These are phyloP conservation scores for Littorina saxatilis DNA, from an alignment of 1,140 invertebrate genomes.

Conservation along the genomic window DNA sequence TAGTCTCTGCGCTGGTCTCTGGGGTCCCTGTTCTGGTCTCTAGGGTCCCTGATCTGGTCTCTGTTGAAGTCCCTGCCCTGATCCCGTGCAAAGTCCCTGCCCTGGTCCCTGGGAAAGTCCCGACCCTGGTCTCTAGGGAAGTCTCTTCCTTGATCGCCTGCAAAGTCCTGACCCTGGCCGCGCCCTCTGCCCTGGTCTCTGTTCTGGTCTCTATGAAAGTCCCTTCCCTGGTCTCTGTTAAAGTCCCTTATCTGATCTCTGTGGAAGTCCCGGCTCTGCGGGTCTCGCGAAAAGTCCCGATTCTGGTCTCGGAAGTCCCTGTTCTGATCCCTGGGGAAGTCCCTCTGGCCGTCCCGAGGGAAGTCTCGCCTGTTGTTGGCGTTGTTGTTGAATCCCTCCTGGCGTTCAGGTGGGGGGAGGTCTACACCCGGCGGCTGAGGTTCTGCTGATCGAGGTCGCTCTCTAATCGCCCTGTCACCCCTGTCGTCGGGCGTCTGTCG, in stretches of 20 bases:
- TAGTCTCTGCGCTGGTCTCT: constrained; percentile 15
- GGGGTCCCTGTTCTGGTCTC: constrained; percentile 14
- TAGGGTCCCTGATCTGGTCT: constrained; percentile 3
- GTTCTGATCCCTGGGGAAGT: constrained; percentile 10
- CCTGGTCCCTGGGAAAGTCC: not conserved
- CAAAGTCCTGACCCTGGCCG: constrained; percentile 1
- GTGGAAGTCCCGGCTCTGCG: not conserved
- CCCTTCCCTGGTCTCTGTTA: not conserved
- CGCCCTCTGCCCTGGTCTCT: not conserved
- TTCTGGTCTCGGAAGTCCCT: constrained; percentile 1
- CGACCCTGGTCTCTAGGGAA: constrained; percentile 2
- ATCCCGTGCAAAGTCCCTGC: constrained; percentile 25
- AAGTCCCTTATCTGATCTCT: constrained; percentile 23
- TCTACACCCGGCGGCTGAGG: constrained; percentile 34
- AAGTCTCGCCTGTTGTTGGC: constrained; percentile 19
- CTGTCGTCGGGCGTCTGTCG: not conserved
- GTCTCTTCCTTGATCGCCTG: constrained; percentile 6
- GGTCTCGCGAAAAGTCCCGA: constrained; percentile 9
- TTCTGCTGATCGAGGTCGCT: constrained; percentile 25
- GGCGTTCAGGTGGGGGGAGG: constrained; percentile 4
- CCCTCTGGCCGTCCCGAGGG: constrained; percentile 18
- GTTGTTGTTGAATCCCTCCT: not conserved
- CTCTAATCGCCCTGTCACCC: constrained; percentile 23
- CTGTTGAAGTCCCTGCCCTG: constrained; percentile 11
- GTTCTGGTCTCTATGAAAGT: not conserved